Evolutionary conservation across 2,888 invertebrate genomes (phyloP).

Genomic region (Dasypolia templi): DNA sequence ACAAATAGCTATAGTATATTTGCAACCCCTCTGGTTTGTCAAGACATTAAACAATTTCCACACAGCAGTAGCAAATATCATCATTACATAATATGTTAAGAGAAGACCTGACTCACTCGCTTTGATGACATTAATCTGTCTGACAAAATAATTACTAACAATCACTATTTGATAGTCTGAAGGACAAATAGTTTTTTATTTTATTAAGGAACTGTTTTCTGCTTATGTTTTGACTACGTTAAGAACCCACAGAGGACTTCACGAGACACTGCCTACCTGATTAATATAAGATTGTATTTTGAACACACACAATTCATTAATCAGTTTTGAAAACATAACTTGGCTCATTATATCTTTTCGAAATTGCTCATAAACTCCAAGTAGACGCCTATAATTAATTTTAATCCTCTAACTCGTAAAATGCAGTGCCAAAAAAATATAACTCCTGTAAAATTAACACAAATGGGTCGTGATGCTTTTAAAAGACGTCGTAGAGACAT

Average conservation of each 20-base stretch:
- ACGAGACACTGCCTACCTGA: too few species aligned
- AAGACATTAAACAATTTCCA: too few species aligned
- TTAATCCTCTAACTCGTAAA: constrained; percentile 47
- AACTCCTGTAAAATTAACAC: constrained; percentile 62
- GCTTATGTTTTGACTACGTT: background rate
- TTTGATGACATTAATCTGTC: too few species aligned
- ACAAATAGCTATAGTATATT: too few species aligned
- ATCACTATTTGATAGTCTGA: too few species aligned
- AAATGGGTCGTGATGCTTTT: constrained; percentile 59
- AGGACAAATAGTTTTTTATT: too few species aligned
- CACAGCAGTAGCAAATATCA: too few species aligned
- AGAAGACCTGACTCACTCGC: too few species aligned
- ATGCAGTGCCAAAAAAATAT: constrained; percentile 44
- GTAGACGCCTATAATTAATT: constrained; percentile 46
- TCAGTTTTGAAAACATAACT: constrained; percentile 13
- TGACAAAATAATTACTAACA: too few species aligned
- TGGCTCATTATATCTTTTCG: constrained; percentile 22
- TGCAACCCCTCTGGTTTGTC: too few species aligned
- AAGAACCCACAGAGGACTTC: background rate
- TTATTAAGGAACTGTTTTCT: background rate
- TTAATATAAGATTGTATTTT: background rate
- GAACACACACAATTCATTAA: constrained; percentile 8
- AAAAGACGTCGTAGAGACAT: constrained; percentile 50
- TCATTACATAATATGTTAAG: too few species aligned
- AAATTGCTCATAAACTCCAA: constrained; percentile 58